Base-by-base conservation (phyloP, 2,888 invertebrate genomes). In the Penaeus monodon region DNA sequence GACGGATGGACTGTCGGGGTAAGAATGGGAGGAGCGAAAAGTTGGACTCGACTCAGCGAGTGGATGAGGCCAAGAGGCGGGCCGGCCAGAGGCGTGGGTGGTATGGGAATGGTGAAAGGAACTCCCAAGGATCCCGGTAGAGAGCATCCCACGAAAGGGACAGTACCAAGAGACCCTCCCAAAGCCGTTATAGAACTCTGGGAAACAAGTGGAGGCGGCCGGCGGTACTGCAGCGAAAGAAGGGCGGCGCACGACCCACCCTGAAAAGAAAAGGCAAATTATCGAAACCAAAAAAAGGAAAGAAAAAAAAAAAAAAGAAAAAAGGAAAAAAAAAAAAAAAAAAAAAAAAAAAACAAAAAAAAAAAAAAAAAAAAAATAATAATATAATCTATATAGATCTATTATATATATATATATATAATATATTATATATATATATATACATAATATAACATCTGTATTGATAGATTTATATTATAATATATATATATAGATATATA, bases 1-100 rank as follows among this genome's bases (percentile, higher is more conserved):
- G n/a, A 70, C 79, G 70, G 82, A 68, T 86, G n/a, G 86, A 83
- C 79, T 86, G 88, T 33, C 88, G 88, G 65, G 85, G 88, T 82
- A 88, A 86, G 82, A 88, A 88, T 76, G 88, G 88, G 80, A 88
- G 84, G 83, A 88, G 85, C 82, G 88, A 86, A 70, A 88, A 86
- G 27, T 86, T 83, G 22, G 78, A 66, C 24, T 88, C 88, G n/a
- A 38, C 88, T 68, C 29, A 88, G 88, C 29, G 86, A 74, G 88
- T 84, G 38, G 88, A 86, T n/a, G 80, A 88, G 83, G 65, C 84
- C 79, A 49, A 88, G 85, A 74, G 88, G 88, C 65, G 86, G 73
- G 88, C 68, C 20, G 88, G 88, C 88, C 88, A 88, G 20, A 88
- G 83, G 33, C 86, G 82, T 33, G 88, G 88, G 83, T 84, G 78